Percentiles rank a stretch among this genome's conserved stretches.
These are phyloP conservation scores for Oceanodroma leucorhoa DNA, from an alignment of 2,797 vertebrate genomes.

Conservation along the genomic window DNA sequence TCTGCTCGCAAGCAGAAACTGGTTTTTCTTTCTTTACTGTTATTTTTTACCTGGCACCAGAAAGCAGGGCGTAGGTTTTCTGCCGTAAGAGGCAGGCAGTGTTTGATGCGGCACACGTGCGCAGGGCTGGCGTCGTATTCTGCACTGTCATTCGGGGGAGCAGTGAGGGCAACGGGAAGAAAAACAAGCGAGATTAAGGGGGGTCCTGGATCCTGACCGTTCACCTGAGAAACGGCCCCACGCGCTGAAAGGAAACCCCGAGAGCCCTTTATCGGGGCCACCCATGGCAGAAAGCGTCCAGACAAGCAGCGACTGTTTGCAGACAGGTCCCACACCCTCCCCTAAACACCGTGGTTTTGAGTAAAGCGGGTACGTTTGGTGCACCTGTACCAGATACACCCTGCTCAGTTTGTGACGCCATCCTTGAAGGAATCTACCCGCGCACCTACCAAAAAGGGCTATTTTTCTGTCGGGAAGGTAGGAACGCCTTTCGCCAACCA, in stretches of 20 bases:
- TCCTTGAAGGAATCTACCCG: neutral
- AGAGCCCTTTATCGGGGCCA: neutral
- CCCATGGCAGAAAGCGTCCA: accelerated
- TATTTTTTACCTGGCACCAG: neutral
- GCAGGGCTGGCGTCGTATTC: neutral
- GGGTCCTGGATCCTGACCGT: neutral
- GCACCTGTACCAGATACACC: neutral
- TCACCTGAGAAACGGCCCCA: neutral
- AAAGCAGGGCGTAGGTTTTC: neutral
- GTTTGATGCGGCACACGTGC: neutral
- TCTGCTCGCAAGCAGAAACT: neutral
- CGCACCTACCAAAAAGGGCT: neutral
- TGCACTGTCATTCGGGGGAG: accelerated
- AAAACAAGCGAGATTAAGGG: neutral
- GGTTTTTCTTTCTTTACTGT: neutral
- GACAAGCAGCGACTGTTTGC: neutral
- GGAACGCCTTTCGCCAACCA: neutral
- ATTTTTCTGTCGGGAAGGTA: neutral
- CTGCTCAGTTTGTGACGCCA: neutral
- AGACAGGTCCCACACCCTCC: neutral
- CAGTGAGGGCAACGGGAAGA: neutral
- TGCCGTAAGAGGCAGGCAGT: neutral
- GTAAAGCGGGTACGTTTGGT: accelerated
- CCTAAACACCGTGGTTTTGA: neutral
- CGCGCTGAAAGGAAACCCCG: accelerated